A percentile compares a stretch with the other conserved stretches of the same genome.
These are phyloP conservation scores for Oscheius sp. DNA, from an alignment of 2,888 invertebrate genomes.

Conservation along the genomic window DNA sequence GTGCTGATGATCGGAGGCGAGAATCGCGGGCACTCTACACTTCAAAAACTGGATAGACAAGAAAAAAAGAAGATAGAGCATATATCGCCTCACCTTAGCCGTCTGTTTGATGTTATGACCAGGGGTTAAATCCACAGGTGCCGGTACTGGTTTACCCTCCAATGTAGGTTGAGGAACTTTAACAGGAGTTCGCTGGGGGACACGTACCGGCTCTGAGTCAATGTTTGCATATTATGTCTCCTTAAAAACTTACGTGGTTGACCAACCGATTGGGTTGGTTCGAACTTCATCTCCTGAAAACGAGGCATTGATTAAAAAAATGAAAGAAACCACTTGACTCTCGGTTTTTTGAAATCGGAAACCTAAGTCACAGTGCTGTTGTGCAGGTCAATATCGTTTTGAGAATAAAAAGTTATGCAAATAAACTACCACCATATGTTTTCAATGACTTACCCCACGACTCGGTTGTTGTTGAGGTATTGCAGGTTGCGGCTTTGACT, in stretches of 20 bases:
- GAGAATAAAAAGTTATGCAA: no score
- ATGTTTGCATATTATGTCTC: constrained; percentile 5
- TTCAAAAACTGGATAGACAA: no score
- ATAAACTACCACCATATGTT: no score
- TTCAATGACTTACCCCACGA: neutral
- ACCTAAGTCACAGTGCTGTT: no score
- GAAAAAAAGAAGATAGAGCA: neutral
- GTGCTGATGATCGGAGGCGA: constrained; percentile 30
- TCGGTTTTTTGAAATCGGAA: neutral
- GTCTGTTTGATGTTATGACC: constrained; percentile 50
- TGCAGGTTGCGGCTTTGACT: neutral
- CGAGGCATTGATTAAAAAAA: neutral
- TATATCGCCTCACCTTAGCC: constrained; percentile 36
- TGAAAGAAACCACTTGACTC: neutral
- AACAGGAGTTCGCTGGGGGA: constrained; percentile 37
- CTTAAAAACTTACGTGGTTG: constrained; percentile 15
- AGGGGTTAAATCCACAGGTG: constrained; percentile 33
- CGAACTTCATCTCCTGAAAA: constrained; percentile 28
- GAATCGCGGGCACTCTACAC: constrained; percentile 19
- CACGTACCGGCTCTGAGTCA: constrained; percentile 39
- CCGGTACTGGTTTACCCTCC: constrained; percentile 32
- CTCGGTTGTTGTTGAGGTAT: constrained; percentile 3
- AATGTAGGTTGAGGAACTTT: constrained; percentile 42
- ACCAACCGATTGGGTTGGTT: constrained; percentile 11
- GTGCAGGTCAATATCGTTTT: no score